Base-by-base conservation (phyloP, 2,888 invertebrate species). In the Morinoia aosen region DNA sequence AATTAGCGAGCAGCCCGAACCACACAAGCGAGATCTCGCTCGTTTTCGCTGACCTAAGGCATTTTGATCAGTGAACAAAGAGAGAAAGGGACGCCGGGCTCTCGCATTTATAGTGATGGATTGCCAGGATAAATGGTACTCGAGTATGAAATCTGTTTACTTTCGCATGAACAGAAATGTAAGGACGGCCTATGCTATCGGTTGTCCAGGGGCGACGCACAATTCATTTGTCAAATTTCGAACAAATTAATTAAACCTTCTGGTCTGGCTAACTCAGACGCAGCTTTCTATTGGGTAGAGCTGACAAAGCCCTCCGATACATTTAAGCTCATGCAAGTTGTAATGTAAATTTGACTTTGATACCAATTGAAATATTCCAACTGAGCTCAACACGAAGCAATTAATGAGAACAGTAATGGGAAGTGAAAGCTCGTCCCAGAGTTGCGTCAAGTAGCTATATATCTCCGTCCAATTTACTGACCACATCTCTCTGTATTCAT, bases 1-100 rank as follows among this genome's bases (percentile, higher is more conserved):
- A 93, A 93, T 93, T 93, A 93, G 93, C 93, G 93, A 93, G 58
- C 93, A 93, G 93, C 57, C 57, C 93, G 93, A 25, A 93, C 93
- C 93, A 57, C 93, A 57, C 57, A 57, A 57, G 90, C 93, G 57
- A 57, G 93, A 93, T 93, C 93, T 93, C 93, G 56, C 57, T 93
- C 56, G 93, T 93, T 93, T 57, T 93, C 56, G 93, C 93, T 93
- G 93, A 93, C 93, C 93, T 57, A 56, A 93, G 93, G 93, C 93
- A 57, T 93, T 93, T 93, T 56, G 93, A 57, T 93, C 93, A 56
- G 93, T 56, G 93, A 56, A 90, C 90, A 90, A 93, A 93, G 57
- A 93, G 93, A 57, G 93, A 57, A 93, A 11, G 93, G 93, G 57
- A 57, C 93, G 93, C n/a, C 48, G 14, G 19, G 56, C 58, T 16